Evolutionary conservation across 2,113 vertebrate species (phyloP), one percentile per base, ranked within the genome.

Genomic region (Barbus barbus): DNA sequence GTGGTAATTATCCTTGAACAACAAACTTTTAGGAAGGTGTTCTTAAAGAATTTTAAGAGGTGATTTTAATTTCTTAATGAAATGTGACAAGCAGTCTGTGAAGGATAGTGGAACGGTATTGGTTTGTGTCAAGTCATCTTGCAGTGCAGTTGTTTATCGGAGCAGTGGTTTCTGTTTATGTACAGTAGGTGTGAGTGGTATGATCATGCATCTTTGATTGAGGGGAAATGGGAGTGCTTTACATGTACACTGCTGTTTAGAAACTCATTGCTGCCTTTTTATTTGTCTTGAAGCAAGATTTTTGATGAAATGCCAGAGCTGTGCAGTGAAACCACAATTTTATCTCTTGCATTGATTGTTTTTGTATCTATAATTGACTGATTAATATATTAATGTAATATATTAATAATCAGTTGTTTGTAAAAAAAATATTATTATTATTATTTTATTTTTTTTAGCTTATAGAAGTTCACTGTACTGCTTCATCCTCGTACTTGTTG

Each of bases 271-370:
- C 74, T 53, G 60, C 22, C 24, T 83, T 58, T 71, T 71, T 78
- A 71, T 58, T 67, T 46, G 61, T 65, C 65, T 76, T 38, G n/a
- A 31, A 83, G 73, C 14, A 38, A 53, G 77, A 77, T 61, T 83
- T 77, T 9, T 83, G 44, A 77, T 84, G 22, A 78, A 84, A 69
- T 53, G 44, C 33, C 31, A 84, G 22, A 44, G 41, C 5, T 41
- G 38, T 72, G 7, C 22, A 44, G 36, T 72, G 4, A n/a, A n/a
- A n/a, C n/a, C n/a, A n/a, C n/a, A n/a, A n/a, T n/a, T n/a, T n/a
- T n/a, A n/a, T n/a, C n/a, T n/a, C n/a, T n/a, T n/a, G n/a, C n/a
- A n/a, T n/a, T n/a, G n/a, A n/a, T n/a, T n/a, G n/a, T n/a, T n/a
- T n/a, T n/a, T n/a, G n/a, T n/a, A n/a, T n/a, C n/a, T n/a, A n/a